phyloP scores from a whole-genome alignment of 2,797 vertebrate species.

The Liasis olivaceus region DNA sequence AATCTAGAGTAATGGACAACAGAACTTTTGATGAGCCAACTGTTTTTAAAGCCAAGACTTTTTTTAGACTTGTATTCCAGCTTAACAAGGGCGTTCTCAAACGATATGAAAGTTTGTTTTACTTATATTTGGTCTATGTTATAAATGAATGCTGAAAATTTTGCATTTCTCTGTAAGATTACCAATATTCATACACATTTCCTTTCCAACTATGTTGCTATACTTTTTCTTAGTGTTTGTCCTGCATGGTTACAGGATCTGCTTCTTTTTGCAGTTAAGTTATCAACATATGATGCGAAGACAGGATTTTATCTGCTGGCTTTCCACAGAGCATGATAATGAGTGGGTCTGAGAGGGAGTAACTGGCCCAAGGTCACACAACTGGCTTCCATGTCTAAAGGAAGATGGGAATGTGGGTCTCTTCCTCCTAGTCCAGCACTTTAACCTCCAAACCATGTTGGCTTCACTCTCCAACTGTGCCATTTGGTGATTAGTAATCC shows the following conservation, averaged over 20 bases:
- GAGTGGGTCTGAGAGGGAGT: not conserved
- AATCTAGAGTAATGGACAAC: not conserved
- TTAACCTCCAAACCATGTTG: not conserved
- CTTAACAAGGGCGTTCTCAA: not conserved
- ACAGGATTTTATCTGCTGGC: not conserved
- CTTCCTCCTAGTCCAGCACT: not conserved
- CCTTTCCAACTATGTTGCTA: not conserved
- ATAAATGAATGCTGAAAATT: not conserved
- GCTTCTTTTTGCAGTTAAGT: not conserved
- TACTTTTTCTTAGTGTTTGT: not conserved
- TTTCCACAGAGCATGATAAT: not conserved
- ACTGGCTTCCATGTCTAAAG: not conserved
- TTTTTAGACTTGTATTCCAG: not conserved
- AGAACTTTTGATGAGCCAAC: conserved; percentile 24
- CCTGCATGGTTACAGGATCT: not conserved
- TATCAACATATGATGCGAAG: not conserved
- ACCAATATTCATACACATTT: not conserved
- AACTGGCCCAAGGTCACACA: not conserved
- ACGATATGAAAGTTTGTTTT: not conserved
- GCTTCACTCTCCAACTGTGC: not conserved
- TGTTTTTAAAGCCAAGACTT: not conserved
- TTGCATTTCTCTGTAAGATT: not conserved
- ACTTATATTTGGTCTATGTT: not conserved
- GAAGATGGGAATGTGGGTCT: not conserved
- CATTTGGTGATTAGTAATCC: not conserved